These are phyloP conservation scores for Fringilla coelebs DNA, from an alignment of 2,797 vertebrate species.

Conservation along the genomic window DNA sequence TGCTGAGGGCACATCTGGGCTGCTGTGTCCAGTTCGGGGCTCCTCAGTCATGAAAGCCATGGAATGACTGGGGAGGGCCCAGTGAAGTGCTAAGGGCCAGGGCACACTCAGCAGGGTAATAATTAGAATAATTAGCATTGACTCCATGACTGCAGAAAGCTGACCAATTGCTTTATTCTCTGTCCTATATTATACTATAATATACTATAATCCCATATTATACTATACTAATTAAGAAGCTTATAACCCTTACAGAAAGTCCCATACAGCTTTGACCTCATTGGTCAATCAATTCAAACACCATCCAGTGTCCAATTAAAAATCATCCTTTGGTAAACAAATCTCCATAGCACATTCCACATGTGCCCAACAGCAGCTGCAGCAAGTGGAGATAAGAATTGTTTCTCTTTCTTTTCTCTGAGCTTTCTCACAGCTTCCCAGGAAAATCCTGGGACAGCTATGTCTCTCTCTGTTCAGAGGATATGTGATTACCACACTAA, in stretches of 20 bases:
- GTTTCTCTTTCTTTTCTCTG: background rate
- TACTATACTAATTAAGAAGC: background rate
- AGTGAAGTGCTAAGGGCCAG: background rate
- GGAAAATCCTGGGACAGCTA: background rate
- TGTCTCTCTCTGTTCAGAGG: background rate
- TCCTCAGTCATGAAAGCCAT: background rate
- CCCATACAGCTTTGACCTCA: background rate
- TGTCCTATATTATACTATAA: background rate
- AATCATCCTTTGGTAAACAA: background rate
- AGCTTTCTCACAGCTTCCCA: background rate
- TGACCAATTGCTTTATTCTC: background rate
- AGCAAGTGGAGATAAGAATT: background rate
- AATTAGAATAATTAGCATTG: background rate
- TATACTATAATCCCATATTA: background rate
- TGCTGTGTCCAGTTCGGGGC: background rate
- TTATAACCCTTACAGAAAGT: background rate
- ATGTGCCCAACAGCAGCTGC: background rate
- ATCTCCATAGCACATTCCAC: background rate
- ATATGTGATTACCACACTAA: background rate
- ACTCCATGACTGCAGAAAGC: background rate
- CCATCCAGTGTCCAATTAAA: background rate
- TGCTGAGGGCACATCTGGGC: background rate
- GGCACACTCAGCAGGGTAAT: background rate
- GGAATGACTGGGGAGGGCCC: fast-evolving
- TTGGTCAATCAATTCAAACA: background rate